phyloP scores from a whole-genome alignment of 2,888 invertebrate species.

The Callyntrura guangdongensis region DNA sequence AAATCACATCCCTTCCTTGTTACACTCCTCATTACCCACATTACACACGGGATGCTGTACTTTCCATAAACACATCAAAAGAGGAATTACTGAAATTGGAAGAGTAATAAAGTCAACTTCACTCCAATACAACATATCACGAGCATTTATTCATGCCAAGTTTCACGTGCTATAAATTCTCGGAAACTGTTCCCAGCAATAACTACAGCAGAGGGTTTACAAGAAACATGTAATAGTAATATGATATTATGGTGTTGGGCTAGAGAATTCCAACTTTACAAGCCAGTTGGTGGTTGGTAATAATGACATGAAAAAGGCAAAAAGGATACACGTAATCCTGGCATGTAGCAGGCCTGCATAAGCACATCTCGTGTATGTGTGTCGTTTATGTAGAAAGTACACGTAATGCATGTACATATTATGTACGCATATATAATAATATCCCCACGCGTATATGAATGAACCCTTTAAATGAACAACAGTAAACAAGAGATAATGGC shows the following conservation, averaged over 20 bases:
- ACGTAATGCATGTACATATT: not conserved
- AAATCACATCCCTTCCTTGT: not conserved
- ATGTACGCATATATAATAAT: no score
- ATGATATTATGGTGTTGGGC: not conserved
- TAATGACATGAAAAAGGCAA: no score
- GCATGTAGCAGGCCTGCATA: not conserved
- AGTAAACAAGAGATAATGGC: constrained; percentile 14
- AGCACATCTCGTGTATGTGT: not conserved
- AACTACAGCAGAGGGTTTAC: not conserved
- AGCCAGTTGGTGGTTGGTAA: no score
- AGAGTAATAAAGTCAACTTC: not conserved
- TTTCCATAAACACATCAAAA: constrained; percentile 18
- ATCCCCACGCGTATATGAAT: no score
- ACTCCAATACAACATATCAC: not conserved
- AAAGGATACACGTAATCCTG: no score
- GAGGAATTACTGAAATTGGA: not conserved
- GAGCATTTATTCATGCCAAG: not conserved
- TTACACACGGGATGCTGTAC: not conserved
- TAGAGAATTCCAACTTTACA: no score
- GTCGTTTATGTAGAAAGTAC: no score
- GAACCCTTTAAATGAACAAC: not conserved
- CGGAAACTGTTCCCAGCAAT: not conserved
- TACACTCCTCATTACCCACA: not conserved
- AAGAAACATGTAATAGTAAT: not conserved
- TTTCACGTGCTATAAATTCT: not conserved